Conservation (phyloP, 2,797 vertebrate species). For the Gambusia yucatana region DNA sequence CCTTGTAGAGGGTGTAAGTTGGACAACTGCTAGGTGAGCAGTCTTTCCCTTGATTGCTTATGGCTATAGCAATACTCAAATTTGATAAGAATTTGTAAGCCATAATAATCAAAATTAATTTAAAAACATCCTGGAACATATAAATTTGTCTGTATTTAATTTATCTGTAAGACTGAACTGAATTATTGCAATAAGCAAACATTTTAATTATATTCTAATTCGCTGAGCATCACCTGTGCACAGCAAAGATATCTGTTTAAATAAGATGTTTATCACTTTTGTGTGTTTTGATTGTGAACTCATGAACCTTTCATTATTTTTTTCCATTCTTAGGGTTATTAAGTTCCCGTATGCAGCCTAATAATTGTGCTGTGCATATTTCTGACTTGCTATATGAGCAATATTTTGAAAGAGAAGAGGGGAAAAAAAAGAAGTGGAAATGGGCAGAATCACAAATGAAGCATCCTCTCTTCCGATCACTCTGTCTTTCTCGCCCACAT, state of each 20-base stretch:
- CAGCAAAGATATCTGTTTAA: neutral
- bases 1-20: neutral
- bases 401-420: slow-evolving; percentile 18
- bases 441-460: slow-evolving; percentile 41
- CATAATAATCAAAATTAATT: neutral
- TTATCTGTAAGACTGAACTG: neutral
- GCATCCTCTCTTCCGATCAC: slow-evolving; percentile 44
- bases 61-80: neutral
- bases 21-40: neutral
- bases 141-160: neutral
- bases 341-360: slow-evolving; percentile 19
- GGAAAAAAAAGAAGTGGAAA: slow-evolving; percentile 18
- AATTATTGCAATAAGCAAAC: neutral
- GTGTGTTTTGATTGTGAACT: slow-evolving; percentile 15
- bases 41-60: neutral
- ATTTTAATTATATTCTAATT: neutral
- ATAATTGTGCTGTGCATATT: slow-evolving; percentile 55
- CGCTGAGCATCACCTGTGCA: neutral
- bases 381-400: slow-evolving; percentile 35
- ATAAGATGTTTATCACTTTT: neutral
- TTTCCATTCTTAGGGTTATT: slow-evolving; percentile 20
- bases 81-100: neutral
- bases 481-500: slow-evolving; percentile 54
- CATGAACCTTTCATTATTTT: slow-evolving; percentile 2
- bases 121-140: neutral